phyloP scores from a whole-genome alignment of 2,113 vertebrate genomes.

The Anthoscopus minutus region DNA sequence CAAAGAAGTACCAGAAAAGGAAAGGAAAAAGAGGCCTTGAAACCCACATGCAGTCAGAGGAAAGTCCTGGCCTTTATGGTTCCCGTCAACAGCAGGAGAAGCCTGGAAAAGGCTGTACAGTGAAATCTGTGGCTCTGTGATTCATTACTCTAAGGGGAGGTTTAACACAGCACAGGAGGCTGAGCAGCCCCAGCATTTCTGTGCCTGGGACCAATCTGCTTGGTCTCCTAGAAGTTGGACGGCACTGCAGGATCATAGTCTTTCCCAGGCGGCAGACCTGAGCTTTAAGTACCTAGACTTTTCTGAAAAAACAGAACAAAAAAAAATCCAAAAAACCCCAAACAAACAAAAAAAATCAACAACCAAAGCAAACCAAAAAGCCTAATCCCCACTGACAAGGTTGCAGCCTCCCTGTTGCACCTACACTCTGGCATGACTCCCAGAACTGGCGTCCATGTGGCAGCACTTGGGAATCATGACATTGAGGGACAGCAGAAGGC shows the following conservation, averaged over 20 bases:
- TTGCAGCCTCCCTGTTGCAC: not conserved
- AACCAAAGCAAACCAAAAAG: not conserved
- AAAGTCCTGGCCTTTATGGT: not conserved
- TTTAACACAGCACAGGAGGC: not conserved
- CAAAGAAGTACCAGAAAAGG: slow-evolving; percentile 4
- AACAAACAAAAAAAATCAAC: not conserved
- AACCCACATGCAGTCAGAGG: not conserved
- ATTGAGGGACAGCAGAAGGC: not conserved
- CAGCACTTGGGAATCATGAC: not conserved
- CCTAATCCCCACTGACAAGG: too few relatives aligned
- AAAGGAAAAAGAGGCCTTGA: not conserved
- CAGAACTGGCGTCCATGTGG: accelerated
- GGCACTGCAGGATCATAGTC: accelerated
- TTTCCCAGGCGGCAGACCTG: not conserved
- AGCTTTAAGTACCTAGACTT: not conserved
- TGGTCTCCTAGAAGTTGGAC: accelerated
- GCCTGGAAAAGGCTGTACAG: not conserved
- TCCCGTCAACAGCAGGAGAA: not conserved
- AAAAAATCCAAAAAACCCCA: not conserved
- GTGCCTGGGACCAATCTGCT: not conserved
- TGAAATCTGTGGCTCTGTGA: not conserved
- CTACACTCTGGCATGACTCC: not conserved
- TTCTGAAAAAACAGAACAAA: not conserved
- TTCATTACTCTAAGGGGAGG: not conserved
- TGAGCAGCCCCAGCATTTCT: not conserved